Conservation (phyloP, 2,113 vertebrate species). For the Oceanodroma tethys region DNA sequence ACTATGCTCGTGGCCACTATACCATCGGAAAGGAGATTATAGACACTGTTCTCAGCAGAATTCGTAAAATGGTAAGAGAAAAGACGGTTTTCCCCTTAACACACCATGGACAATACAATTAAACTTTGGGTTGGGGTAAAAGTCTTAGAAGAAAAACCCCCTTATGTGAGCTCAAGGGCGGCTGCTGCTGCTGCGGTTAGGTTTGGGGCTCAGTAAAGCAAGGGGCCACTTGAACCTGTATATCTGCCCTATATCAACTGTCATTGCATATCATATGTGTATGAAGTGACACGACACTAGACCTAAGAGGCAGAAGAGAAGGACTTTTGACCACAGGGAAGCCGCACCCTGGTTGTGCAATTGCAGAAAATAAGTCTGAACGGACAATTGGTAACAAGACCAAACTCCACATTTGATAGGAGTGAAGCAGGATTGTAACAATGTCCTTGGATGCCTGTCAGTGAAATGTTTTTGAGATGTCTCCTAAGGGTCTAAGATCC, state of each 20-base stretch:
- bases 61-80: constrained; percentile 63
- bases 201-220: not conserved
- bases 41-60: constrained; percentile 64
- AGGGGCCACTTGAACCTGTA: not conserved
- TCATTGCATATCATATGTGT: rapidly evolving
- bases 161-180: not conserved
- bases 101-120: rapidly evolving
- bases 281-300: not conserved
- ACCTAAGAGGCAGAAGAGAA: not conserved
- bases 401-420: not conserved
- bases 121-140: too few relatives aligned
- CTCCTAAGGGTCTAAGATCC: not conserved
- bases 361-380: not conserved
- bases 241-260: not conserved
- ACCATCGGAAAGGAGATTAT: constrained; percentile 74
- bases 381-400: not conserved
- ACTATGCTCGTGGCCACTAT: constrained; percentile 72
- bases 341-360: not conserved
- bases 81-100: not conserved
- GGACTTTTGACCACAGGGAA: not conserved
- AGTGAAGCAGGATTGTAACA: not conserved
- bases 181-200: not conserved
- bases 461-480: not conserved
- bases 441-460: rapidly evolving
- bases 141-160: not conserved